A percentile compares a stretch with the other conserved stretches of the same genome.
Conservation (phyloP, 2,113 vertebrate genomes). For the Tupaia chinensis region DNA sequence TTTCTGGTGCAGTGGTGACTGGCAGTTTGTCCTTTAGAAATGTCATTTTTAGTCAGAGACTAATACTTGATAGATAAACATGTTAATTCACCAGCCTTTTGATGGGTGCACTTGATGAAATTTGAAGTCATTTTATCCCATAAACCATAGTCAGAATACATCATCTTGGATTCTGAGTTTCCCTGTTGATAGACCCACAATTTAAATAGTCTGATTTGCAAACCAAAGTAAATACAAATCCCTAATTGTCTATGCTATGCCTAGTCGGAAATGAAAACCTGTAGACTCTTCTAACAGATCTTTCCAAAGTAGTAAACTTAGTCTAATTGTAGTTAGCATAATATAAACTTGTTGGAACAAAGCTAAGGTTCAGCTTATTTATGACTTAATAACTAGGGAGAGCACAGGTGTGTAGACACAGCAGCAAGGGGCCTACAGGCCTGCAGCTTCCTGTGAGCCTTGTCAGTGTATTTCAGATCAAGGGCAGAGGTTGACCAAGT, state of each 20-base stretch:
- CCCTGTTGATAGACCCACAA: slow-evolving; percentile 19
- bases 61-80: neutral
- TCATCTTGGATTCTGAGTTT: slow-evolving; percentile 45
- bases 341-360: neutral
- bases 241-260: neutral
- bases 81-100: neutral
- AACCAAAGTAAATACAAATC: neutral
- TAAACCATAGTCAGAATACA: neutral
- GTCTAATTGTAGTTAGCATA: neutral
- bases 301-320: slow-evolving; percentile 29
- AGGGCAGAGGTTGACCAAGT: neutral
- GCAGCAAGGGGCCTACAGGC: neutral
- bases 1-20: neutral
- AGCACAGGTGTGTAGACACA: neutral
- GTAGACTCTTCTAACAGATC: neutral
- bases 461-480: neutral
- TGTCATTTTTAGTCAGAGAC: neutral
- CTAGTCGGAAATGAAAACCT: neutral
- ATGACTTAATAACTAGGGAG: slow-evolving; percentile 78
- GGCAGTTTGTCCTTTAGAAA: slow-evolving; percentile 22
- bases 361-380: neutral
- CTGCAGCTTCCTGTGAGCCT: neutral
- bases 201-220: slow-evolving; percentile 51
- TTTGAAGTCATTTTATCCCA: slow-evolving; percentile 24
- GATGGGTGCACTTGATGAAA: neutral